Base-by-base conservation (phyloP, 2,888 invertebrate species). In the Stenodema calcarata region DNA sequence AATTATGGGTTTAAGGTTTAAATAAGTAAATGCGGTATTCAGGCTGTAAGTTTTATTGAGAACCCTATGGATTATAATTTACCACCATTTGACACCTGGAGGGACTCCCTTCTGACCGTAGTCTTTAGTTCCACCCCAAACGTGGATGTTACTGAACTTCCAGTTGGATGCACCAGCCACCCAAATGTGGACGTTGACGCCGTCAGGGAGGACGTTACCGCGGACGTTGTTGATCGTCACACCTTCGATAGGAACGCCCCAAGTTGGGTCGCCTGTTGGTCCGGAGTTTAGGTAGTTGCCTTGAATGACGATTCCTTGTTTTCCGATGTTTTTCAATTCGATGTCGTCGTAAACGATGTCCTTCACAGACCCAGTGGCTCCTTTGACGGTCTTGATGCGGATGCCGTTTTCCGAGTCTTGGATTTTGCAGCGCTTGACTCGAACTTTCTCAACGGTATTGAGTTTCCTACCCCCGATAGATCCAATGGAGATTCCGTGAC, bases 401-500 rank as follows among this genome's bases (percentile, higher is more conserved):
- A 79, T 27, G 18, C 79, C 79, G 27, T 23, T 50, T 3, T 12
- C 18, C 4, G 79, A 79, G 9, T 79, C 30, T 18, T 14, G 12
- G 3, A 79, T 27, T 16, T 23, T 12, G 50, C 79, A 79, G 7
- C 27, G 23, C 16, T 18, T 12, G 16, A 79, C 79, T 14, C 12
- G 23, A 7, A 79, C 79, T 3, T 47, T 23, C 16, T 16, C 11
- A n/a, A 79, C 79, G 3, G 12, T 35, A 14, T 76, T 42, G 30
- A 9, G 6, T 9, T 28, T 16, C 14, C 79, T 23, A 4, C 50
- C 27, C 2, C 79, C 79, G 18, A 23, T n/a, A 9, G 79, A 35
- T 18, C 28, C 79, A 18, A 79, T 79, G 79, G 79, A 79, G 12
- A 79, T 79, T n/a, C 79, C 79, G 50, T 79, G 79, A 2, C 79